Base-by-base conservation (phyloP, 2,888 invertebrate genomes). In the Temnothorax ravouxi region DNA sequence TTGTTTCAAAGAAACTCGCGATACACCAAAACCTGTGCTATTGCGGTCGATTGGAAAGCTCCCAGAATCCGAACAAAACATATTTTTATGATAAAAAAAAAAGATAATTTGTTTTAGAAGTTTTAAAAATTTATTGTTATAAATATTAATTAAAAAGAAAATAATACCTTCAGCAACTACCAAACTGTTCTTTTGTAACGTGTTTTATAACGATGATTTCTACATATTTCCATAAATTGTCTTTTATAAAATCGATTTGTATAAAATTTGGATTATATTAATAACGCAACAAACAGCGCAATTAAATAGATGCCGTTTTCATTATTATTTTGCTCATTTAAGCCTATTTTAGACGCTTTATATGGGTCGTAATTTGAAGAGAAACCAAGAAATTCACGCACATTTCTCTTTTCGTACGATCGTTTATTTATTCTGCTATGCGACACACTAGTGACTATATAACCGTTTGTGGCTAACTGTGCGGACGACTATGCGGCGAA, bases 1-100 rank as follows among this genome's bases (percentile, higher is more conserved):
- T 79, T 79, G 71, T 69, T 79, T 29, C 18, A 69, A 79, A 79
- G 34, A n/a, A 69, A 69, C 41, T 41, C 69, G 44, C 54, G n/a
- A 77, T 77, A 44, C 56, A 56, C 21, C 21, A 44, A 56, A 79
- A 15, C 18, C n/a, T 29, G 38, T 38, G 15, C n/a, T 41, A 66
- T 56, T 77, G 50, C 38, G 4, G 52, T 38, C 77, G 29, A 67
- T 77, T 67, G 77, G 77, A 79, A 47, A 79, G 21, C 44, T 21
- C 21, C 15, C 56, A 54, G 67, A 66, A 54, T 18, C 15, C 34
- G n/a, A 34, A 34, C 34, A 13, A 34, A 21, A 56, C 0, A 44
- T 56, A 79, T 77, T 67, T 67, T 77, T 67, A 52, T 8, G 3
- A 77, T 54, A 29, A n/a, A 77, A n/a, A 29, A 29, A 29, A 44